Base-by-base conservation (phyloP, 2,797 vertebrate genomes). In the Rhincodon typus region DNA sequence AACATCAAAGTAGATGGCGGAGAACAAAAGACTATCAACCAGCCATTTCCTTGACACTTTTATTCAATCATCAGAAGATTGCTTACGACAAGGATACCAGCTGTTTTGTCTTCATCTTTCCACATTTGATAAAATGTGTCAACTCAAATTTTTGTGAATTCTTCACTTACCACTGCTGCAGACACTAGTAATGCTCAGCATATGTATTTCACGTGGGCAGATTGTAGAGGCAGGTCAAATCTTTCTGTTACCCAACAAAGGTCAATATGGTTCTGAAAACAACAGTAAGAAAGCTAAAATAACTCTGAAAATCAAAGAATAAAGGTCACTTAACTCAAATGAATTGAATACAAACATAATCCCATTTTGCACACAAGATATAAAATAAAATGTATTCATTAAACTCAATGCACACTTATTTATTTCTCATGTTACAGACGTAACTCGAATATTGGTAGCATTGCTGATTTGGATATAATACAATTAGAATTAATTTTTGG, bases 101-200 rank as follows among this genome's bases (percentile, higher is more conserved):
- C 99, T 99, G 99, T 99, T 99, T 99, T 99, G 99, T 99, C 99
- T 99, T 99, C 99, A 99, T 99, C 99, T 99, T 99, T 99, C 98
- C 98, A 99, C 99, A 99, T 99, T 99, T 99, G 99, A 99, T 99
- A 99, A 99, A 99, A 99, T 98, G 98, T 99, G 99, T 99, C 99
- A 99, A 99, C 99, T 99, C 98, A 99, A 99, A 99, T 99, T 99
- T 99, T 99, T 99, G 98, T 99, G 99, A 99, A 99, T 99, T 99
- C 99, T 99, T 99, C 98, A 99, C 99, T 98, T 99, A 98, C 99
- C 98, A 98, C 98, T 97, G 97, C 98, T 97, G 97, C 97, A 97
- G 97, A 97, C 97, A 97, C 98, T 97, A 97, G 98, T 97, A 97
- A 98, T 98, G 98, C 97, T 98, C 98, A 98, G 98, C 98, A 98